Percentiles rank a stretch among this genome's conserved stretches.
Evolutionary conservation across 2,888 invertebrate genomes (phyloP).

Genomic region (Himalopsyche tibetana): DNA sequence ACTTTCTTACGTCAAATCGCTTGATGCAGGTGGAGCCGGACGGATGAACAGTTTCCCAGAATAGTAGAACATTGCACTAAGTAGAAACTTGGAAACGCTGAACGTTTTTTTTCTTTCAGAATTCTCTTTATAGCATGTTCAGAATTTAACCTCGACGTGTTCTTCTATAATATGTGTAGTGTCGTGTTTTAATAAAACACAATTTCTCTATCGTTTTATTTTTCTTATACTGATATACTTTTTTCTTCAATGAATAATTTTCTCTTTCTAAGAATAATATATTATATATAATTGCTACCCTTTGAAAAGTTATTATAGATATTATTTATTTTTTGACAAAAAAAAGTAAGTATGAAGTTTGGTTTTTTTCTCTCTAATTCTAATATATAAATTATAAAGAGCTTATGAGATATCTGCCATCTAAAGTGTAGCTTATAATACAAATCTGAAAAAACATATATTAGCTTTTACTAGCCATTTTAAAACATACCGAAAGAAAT

Average conservation of each 20-base stretch:
- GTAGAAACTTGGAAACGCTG: background rate
- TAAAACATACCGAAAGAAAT: too few species aligned
- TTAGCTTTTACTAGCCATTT: too few species aligned
- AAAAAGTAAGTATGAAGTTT: too few species aligned
- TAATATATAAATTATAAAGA: too few species aligned
- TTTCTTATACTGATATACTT: background rate
- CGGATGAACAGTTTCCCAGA: conserved; percentile 25
- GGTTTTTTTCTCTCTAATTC: too few species aligned
- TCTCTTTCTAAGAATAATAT: too few species aligned
- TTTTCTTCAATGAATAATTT: background rate
- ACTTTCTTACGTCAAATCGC: too few species aligned
- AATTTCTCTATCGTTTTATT: background rate
- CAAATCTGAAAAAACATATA: too few species aligned
- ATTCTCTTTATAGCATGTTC: conserved; percentile 8
- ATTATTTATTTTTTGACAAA: too few species aligned
- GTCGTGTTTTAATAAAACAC: background rate
- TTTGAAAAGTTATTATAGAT: too few species aligned
- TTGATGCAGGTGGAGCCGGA: background rate
- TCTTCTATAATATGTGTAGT: conserved; percentile 6
- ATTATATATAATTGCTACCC: background rate
- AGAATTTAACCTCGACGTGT: background rate
- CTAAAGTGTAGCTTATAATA: too few species aligned
- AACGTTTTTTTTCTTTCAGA: conserved; percentile 19
- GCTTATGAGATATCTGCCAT: too few species aligned
- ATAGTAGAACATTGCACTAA: conserved; percentile 10